Percentiles rank a stretch among this genome's conserved stretches.
Conservation (phyloP, 2,797 vertebrate species). For the Rhabdomys pumilio region DNA sequence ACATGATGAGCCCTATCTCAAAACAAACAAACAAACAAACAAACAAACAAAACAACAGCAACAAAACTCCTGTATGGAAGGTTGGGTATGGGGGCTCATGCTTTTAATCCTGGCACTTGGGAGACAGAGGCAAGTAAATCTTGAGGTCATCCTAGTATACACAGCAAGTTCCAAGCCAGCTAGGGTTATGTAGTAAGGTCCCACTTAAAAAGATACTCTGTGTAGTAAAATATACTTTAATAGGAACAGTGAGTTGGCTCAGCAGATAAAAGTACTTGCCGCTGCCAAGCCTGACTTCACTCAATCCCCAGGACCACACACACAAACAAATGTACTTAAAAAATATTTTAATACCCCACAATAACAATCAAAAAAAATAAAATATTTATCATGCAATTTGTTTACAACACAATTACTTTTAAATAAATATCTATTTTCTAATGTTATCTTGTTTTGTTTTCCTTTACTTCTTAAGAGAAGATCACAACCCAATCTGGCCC, state of each 20-base stretch:
- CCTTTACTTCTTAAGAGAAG: too few relatives aligned
- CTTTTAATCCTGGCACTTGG: background rate
- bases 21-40: background rate
- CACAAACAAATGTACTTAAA: background rate
- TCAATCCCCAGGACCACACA: background rate
- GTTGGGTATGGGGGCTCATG: background rate
- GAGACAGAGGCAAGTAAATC: background rate
- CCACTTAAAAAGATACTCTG: background rate
- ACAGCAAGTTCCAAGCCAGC: background rate
- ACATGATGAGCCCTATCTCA: background rate
- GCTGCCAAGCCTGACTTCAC: background rate
- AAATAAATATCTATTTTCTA: background rate
- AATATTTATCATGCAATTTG: background rate
- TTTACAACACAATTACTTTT: constrained; percentile 46
- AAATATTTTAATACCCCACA: background rate
- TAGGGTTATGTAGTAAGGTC: background rate
- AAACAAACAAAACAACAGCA: background rate
- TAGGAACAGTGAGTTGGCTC: background rate
- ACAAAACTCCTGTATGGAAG: background rate
- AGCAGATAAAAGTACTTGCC: background rate
- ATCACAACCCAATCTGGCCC: background rate
- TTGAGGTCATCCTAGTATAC: background rate
- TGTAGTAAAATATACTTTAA: background rate
- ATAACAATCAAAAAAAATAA: constrained; percentile 46
- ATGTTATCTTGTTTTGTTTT: background rate